phyloP scores from a whole-genome alignment of 2,797 vertebrate species.

The Typhlichthys subterraneus region DNA sequence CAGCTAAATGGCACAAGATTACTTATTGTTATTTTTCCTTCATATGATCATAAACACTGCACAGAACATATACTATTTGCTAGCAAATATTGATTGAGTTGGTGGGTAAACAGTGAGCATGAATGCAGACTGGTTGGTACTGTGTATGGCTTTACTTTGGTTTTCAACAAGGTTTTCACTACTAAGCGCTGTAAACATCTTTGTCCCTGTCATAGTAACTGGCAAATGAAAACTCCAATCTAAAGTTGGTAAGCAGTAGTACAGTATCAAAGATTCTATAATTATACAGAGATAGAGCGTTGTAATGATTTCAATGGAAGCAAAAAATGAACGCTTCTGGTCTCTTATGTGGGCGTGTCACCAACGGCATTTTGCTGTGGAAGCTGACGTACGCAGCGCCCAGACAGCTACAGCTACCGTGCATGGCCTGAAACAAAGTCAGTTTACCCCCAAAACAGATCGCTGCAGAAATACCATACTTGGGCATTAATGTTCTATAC shows the following conservation, averaged over 20 bases:
- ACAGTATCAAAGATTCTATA: too few species aligned
- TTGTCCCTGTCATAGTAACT: slow-evolving; percentile 33
- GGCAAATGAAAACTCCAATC: too few species aligned
- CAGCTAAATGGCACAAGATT: slow-evolving; percentile 83
- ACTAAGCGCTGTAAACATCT: slow-evolving; percentile 35
- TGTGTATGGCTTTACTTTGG: slow-evolving; percentile 17
- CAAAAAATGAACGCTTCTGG: too few species aligned
- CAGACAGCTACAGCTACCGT: too few species aligned
- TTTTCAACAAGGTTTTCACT: slow-evolving; percentile 28
- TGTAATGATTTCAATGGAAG: too few species aligned
- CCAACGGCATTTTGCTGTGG: too few species aligned
- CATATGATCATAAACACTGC: slow-evolving; percentile 70
- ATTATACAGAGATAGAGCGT: slow-evolving; percentile 39
- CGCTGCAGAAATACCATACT: too few species aligned
- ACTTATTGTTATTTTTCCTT: slow-evolving; percentile 82
- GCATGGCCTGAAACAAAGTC: too few species aligned
- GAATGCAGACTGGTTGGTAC: slow-evolving; percentile 22
- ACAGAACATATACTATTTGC: slow-evolving; percentile 75
- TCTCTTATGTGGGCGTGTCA: too few species aligned
- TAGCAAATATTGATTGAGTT: slow-evolving; percentile 70
- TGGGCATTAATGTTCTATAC: too few species aligned
- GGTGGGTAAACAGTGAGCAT: slow-evolving; percentile 33
- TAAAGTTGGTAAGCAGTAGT: slow-evolving; percentile 38
- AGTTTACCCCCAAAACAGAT: too few species aligned
- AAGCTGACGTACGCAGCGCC: too few species aligned